Evolutionary conservation across 92 coral and sea anemone genomes (phyloP), one percentile per base, ranked within the genome.

Genomic region (Chrysogorgia sp.): DNA sequence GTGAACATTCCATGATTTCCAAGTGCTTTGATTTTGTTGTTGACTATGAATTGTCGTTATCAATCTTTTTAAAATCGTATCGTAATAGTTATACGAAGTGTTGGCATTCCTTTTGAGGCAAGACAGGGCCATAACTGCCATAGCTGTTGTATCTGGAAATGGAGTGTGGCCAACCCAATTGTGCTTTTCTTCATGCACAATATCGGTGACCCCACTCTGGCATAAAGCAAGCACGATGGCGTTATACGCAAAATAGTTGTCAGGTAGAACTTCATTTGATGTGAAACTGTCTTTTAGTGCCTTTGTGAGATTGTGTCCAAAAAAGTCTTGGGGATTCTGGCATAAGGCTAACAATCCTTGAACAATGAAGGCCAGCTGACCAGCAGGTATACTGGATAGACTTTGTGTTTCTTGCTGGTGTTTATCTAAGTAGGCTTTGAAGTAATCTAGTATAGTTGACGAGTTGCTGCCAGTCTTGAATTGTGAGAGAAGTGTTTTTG

Each of bases 301-400:
- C 0, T 69, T 29, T 9, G 60, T 48, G n/a, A 45, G 34, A 35
- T 69, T 69, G 30, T 69, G 60, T 31, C 76, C 76, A 31, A 26
- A 23, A 49, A 69, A 69, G 48, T 48, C 22, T 29, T 69, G 24
- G 6, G 76, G 59, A 28, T 72, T 34, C 10, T 25, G 34, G 17
- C 79, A 72, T 22, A 72, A 49, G 8, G 79, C 49, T 24, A 59
- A 72, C 13, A 28, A 14, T 13, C 63, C 79, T 21, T 69, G 85
- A 28, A 87, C 61, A 22, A 87, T 84, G 52, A 53, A 53, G 0
- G 92, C 96, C 25, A 87, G 23, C 15, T 86, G 86, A 26, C 84
- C 92, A 23, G 85, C 86, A 48, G 82, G 14, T 29, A 90, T 76
- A 20, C 14, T 48, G 12, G 60, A 45, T 23, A 69, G 37, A 21